Evolutionary conservation across 2,888 invertebrate genomes (phyloP), one percentile per base, ranked within the genome.

Genomic region (Rhamnusium bicolor): DNA sequence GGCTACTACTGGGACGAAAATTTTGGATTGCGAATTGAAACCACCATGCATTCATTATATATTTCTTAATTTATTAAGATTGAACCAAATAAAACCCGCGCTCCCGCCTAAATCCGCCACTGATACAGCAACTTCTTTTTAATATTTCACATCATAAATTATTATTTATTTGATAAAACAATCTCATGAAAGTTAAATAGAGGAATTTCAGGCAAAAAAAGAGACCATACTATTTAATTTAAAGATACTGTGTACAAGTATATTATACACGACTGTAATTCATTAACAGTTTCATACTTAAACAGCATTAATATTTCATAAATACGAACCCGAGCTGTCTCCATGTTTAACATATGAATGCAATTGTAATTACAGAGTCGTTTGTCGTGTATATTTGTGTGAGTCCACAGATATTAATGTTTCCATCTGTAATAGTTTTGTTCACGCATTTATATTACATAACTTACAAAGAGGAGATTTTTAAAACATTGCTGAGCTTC

Each of bases 291-390:
- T 54, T 7, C 27, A 24, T 24, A 54, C 54, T 54, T 54, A 54
- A 54, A 54, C 54, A 40, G 32, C 46, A 18, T 21, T 63, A 63
- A 63, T 62, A 63, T 29, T 24, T 49, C 49, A 63, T 14, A 51
- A 51, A 51, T 29, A 27, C 16, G 16, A 14, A 49, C 56, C 32
- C 18, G 69, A 18, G 10, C 27, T 47, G 27, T 61, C 27, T 61
- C 24, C 56, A 24, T 61, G 60, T 60, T 61, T 61, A 54, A 69
- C 69, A 69, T 69, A 60, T 24, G 58, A 60, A 61, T 60, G 61
- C 69, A 27, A 49, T 32, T 49, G 69, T 53, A 51, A 68, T 65
- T 53, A 53, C 51, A n/a, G 27, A 12, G 18, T 19, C 18, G 63
- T 63, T 63, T 63, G 63, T 63, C 51, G 63, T 63, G 14, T 27